Conservation (phyloP, 2,797 vertebrate genomes). For the Manis javanica region DNA sequence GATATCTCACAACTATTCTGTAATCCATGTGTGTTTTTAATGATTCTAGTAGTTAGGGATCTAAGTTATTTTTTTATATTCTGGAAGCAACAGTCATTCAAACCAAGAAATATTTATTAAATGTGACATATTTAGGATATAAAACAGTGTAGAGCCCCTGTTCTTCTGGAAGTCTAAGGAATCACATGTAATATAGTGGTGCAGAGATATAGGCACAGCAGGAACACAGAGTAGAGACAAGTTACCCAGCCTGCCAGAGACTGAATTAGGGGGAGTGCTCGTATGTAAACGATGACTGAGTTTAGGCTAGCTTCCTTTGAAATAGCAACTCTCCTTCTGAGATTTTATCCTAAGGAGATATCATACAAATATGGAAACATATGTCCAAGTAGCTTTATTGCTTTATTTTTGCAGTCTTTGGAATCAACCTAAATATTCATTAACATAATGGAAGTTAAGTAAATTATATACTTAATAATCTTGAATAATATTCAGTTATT, state of each 20-base stretch:
- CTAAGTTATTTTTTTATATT: background rate
- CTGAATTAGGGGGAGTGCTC: background rate
- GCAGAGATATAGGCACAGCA: background rate
- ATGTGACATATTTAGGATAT: background rate
- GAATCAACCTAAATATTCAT: background rate
- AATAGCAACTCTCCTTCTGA: background rate
- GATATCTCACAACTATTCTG: background rate
- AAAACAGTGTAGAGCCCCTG: background rate
- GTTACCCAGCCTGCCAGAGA: background rate
- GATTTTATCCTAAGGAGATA: background rate
- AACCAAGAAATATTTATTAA: background rate
- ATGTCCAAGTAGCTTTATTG: background rate
- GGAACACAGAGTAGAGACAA: background rate
- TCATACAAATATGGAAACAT: background rate
- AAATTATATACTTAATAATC: background rate
- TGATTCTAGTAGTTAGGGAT: background rate
- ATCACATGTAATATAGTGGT: background rate
- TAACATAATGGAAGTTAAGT: background rate
- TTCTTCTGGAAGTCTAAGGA: background rate
- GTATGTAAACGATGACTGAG: background rate
- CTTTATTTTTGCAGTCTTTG: background rate
- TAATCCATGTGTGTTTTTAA: background rate
- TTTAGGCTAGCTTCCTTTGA: background rate
- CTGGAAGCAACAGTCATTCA: background rate
- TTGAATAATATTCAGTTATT: background rate